These are phyloP conservation scores for Orchestia grillus DNA, from an alignment of 1,140 invertebrate species.

Conservation along the genomic window DNA sequence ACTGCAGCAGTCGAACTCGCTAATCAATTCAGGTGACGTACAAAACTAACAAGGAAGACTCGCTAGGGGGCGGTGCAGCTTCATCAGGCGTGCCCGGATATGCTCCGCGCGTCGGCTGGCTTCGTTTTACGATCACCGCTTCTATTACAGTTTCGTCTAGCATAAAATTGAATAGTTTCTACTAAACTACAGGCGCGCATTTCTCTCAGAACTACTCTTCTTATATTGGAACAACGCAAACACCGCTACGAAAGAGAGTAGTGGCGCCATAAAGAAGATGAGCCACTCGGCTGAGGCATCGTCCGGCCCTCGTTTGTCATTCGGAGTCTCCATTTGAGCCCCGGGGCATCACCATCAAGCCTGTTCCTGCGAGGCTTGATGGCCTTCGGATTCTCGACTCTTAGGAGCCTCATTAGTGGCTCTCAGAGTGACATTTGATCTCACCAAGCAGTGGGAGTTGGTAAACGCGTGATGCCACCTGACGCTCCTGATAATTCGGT, in stretches of 20 bases:
- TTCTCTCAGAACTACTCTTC: background rate
- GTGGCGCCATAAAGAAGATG: background rate
- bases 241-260: background rate
- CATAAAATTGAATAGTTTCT: background rate
- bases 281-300: background rate
- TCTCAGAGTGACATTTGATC: slow-evolving; percentile 15
- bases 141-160: background rate
- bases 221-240: background rate
- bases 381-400: background rate
- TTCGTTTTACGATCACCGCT: background rate
- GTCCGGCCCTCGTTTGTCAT: background rate
- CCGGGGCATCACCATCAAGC: background rate
- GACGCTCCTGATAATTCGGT: background rate
- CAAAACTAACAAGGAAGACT: background rate
- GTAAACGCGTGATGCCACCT: background rate
- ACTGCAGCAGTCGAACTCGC: background rate
- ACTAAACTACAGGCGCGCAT: background rate
- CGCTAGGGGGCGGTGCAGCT: background rate
- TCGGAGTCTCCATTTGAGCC: background rate
- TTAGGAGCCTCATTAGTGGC: slow-evolving; percentile 15
- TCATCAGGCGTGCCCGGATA: background rate
- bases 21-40: background rate
- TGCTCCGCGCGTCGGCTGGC: background rate
- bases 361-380: background rate
- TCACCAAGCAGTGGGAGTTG: background rate